Conservation (phyloP, 2,113 vertebrate genomes). For the Xenopus borealis region DNA sequence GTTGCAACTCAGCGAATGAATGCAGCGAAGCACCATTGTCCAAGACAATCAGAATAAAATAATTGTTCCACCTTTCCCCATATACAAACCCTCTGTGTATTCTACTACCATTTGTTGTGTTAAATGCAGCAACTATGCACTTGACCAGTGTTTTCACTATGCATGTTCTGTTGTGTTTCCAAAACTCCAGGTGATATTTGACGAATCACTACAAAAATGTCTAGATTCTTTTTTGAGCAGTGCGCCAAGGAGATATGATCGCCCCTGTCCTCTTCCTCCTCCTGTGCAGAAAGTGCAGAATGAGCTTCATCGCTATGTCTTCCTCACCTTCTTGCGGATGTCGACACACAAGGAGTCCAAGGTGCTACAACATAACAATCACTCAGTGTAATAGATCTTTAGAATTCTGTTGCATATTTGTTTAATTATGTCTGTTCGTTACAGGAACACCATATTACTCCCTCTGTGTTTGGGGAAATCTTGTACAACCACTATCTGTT, state of each 20-base stretch:
- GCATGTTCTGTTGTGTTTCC: too few species aligned
- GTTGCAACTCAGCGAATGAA: too few species aligned
- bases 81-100: too few species aligned
- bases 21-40: too few species aligned
- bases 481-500: slow-evolving; percentile 96
- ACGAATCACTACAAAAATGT: slow-evolving; percentile 88
- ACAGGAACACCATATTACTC: slow-evolving; percentile 89
- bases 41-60: too few species aligned
- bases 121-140: too few species aligned
- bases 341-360: slow-evolving; percentile 97
- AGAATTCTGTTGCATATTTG: neutral
- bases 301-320: slow-evolving; percentile 75
- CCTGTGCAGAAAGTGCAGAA: slow-evolving; percentile 74
- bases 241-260: slow-evolving; percentile 80
- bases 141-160: too few species aligned
- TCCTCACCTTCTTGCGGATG: slow-evolving; percentile 82
- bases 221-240: slow-evolving; percentile 79
- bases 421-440: neutral
- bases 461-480: slow-evolving; percentile 86
- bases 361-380: slow-evolving; percentile 58
- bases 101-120: too few species aligned
- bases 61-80: too few species aligned
- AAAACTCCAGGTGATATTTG: slow-evolving; percentile 84
- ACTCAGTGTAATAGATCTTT: neutral
- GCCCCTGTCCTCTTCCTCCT: slow-evolving; percentile 55